Evolutionary conservation across 2,113 vertebrate species (phyloP).

Genomic region (Otocyon megalotis): DNA sequence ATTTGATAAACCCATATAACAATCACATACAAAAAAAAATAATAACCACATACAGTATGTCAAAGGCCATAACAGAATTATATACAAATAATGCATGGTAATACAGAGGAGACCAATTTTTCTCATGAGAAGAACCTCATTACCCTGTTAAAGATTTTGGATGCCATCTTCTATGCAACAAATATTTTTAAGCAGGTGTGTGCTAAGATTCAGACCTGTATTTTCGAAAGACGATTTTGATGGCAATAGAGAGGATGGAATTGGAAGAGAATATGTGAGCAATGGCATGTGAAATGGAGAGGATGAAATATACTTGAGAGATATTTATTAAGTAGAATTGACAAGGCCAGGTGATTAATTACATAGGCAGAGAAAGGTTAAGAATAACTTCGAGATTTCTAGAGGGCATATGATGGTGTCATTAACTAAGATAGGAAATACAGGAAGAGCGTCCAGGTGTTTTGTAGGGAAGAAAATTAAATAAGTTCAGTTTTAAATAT

Average conservation of each 20-base stretch:
- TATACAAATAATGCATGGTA: background rate
- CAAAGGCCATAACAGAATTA: background rate
- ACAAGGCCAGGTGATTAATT: background rate
- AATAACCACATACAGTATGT: background rate
- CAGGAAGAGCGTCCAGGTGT: background rate
- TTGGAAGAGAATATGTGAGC: background rate
- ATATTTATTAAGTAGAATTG: background rate
- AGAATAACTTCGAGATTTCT: constrained; percentile 21
- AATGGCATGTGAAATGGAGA: background rate
- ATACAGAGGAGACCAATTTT: background rate
- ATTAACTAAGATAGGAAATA: constrained; percentile 10
- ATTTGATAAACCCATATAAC: background rate
- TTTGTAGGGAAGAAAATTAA: background rate
- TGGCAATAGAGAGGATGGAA: background rate
- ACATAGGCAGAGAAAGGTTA: background rate
- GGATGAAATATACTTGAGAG: background rate
- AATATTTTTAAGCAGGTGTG: background rate
- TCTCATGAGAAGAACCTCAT: background rate
- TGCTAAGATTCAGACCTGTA: constrained; percentile 1
- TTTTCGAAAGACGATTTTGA: background rate
- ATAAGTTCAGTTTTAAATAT: constrained; percentile 21
- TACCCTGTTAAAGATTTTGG: background rate
- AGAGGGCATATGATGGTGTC: constrained; percentile 2
- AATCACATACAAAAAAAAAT: background rate
- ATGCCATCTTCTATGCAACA: background rate